These are phyloP conservation scores for Itoplectis maculator DNA, from an alignment of 2,888 invertebrate species.

Conservation along the genomic window DNA sequence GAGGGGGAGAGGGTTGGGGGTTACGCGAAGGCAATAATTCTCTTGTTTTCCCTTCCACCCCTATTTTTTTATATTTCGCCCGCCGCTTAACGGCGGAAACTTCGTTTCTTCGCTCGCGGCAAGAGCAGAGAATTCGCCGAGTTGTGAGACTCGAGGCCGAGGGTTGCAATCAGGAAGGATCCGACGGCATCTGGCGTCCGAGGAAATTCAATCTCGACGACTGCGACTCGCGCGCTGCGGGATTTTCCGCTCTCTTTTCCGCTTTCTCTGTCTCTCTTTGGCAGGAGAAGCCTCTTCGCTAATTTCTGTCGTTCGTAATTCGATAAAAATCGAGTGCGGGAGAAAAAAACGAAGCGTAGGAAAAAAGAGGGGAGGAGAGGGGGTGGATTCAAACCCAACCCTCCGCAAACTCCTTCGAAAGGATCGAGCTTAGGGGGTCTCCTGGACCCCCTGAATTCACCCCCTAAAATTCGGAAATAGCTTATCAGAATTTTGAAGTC, in stretches of 20 bases:
- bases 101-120: slow-evolving; percentile 1
- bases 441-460: too few relatives aligned
- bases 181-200: slow-evolving; percentile 79
- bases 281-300: slow-evolving; percentile 64
- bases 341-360: slow-evolving; percentile 28
- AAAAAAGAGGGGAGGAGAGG: slow-evolving; percentile 22
- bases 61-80: slow-evolving; percentile 1
- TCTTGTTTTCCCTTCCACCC: background rate
- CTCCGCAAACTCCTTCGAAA: too few relatives aligned
- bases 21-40: slow-evolving; percentile 9
- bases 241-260: slow-evolving; percentile 26
- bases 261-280: slow-evolving; percentile 39
- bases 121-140: too few relatives aligned
- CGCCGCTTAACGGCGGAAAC: background rate
- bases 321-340: slow-evolving; percentile 77
- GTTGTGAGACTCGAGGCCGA: too few relatives aligned
- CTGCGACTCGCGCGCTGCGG: slow-evolving; percentile 60
- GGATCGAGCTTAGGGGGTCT: too few relatives aligned
- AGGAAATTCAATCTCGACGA: slow-evolving; percentile 81
- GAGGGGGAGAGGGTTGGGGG: too few relatives aligned
- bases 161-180: slow-evolving; percentile 74
- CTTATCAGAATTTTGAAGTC: too few relatives aligned
- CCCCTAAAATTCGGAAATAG: too few relatives aligned
- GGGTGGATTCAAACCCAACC: too few relatives aligned
- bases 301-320: slow-evolving; percentile 78